phyloP scores from a whole-genome alignment of 2,113 vertebrate genomes.

The Alaudala cheleensis region DNA sequence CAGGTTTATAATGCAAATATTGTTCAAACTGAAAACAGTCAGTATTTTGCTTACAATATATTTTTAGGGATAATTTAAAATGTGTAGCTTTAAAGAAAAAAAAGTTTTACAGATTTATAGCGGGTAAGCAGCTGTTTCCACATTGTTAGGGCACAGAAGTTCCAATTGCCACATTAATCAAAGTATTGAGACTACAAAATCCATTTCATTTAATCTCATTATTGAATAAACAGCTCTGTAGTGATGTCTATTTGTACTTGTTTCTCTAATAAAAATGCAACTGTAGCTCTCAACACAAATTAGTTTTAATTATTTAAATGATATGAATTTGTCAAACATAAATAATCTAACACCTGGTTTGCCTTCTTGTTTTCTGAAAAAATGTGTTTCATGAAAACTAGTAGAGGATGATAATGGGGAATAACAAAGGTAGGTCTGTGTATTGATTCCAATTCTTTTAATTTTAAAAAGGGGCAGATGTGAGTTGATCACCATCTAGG shows the following conservation, averaged over 20 bases:
- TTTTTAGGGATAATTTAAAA: slow-evolving; percentile 69
- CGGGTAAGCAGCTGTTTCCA: slow-evolving; percentile 66
- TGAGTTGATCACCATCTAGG: not conserved
- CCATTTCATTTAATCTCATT: slow-evolving; percentile 77
- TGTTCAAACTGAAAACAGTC: slow-evolving; percentile 66
- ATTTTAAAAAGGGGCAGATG: not conserved
- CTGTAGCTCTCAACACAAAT: slow-evolving; percentile 79
- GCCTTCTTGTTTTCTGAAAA: slow-evolving; percentile 72
- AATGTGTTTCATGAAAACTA: slow-evolving; percentile 68
- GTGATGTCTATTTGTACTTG: slow-evolving; percentile 80
- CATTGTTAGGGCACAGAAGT: slow-evolving; percentile 70
- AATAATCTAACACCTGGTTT: slow-evolving; percentile 78
- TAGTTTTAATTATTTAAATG: slow-evolving; percentile 86
- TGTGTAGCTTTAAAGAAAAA: slow-evolving; percentile 59
- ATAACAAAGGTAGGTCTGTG: slow-evolving; percentile 71
- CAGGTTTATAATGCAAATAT: slow-evolving; percentile 67
- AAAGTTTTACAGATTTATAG: slow-evolving; percentile 60
- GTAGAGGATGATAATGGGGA: slow-evolving; percentile 69
- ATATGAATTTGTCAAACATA: slow-evolving; percentile 73
- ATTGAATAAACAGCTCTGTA: slow-evolving; percentile 79
- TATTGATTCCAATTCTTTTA: slow-evolving; percentile 34
- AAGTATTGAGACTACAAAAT: slow-evolving; percentile 71
- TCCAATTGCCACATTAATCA: slow-evolving; percentile 69
- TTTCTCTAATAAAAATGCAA: slow-evolving; percentile 83
- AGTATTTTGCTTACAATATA: slow-evolving; percentile 72